phyloP scores from a whole-genome alignment of 2,888 invertebrate species.

The Nudaria mundana region DNA sequence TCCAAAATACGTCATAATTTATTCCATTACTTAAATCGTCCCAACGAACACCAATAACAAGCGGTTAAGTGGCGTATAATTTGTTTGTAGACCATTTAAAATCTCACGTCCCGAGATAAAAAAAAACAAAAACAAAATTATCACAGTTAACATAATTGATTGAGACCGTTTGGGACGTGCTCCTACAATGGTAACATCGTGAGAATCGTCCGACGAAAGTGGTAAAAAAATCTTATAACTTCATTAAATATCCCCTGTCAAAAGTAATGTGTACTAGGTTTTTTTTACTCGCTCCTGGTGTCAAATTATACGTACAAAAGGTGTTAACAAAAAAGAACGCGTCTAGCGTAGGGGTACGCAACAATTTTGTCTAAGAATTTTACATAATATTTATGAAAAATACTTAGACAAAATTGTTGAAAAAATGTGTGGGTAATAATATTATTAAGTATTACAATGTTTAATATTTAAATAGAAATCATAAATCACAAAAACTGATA shows the following conservation, averaged over 20 bases:
- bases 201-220: slow-evolving; percentile 57
- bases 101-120: slow-evolving; percentile 39
- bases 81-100: slow-evolving; percentile 65
- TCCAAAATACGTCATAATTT: slow-evolving; percentile 35
- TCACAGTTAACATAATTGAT: slow-evolving; percentile 79
- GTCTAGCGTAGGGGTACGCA: slow-evolving; percentile 53
- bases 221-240: slow-evolving; percentile 64
- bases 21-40: slow-evolving; percentile 30
- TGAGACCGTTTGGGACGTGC: slow-evolving; percentile 73
- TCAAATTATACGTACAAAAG: slow-evolving; percentile 80
- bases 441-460: no score
- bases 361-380: slow-evolving; percentile 55
- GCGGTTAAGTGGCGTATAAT: slow-evolving; percentile 70
- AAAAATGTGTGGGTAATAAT: no score
- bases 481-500: no score
- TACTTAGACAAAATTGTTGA: no score
- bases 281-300: slow-evolving; percentile 75
- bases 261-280: slow-evolving; percentile 76
- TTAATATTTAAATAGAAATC: no score
- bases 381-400: not conserved
- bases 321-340: slow-evolving; percentile 77
- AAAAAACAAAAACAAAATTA: slow-evolving; percentile 55
- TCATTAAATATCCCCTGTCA: slow-evolving; percentile 80
- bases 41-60: slow-evolving; percentile 48
- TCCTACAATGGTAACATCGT: slow-evolving; percentile 66